A percentile compares a stretch with the other conserved stretches of the same genome.
These are phyloP conservation scores for Pygoscelis adeliae DNA, from an alignment of 2,113 vertebrate species.

Conservation along the genomic window DNA sequence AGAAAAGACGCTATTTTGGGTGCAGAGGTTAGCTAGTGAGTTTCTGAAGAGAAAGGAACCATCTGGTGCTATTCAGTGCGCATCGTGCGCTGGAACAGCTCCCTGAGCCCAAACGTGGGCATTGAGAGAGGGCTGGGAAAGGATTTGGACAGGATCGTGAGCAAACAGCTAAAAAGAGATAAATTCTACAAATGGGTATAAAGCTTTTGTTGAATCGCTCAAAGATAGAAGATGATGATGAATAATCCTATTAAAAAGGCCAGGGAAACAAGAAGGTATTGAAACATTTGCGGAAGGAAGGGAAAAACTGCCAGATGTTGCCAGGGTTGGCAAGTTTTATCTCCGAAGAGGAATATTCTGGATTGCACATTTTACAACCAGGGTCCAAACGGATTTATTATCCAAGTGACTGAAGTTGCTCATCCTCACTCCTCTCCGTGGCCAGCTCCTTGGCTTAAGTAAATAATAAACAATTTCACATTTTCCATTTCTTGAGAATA, in stretches of 20 bases:
- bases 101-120: accelerated
- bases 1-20: not conserved
- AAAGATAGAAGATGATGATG: not conserved
- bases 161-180: not conserved
- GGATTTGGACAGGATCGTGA: not conserved
- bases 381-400: not conserved
- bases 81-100: not conserved
- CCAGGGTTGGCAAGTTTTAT: not conserved
- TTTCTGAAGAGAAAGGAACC: not conserved
- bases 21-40: not conserved
- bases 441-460: not conserved
- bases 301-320: not conserved
- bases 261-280: not conserved
- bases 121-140: not conserved
- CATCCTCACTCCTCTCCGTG: not conserved
- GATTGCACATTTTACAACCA: not conserved
- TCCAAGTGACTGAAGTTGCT: not conserved
- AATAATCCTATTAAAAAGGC: not conserved
- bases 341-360: not conserved
- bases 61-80: not conserved
- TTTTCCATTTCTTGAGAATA: not conserved
- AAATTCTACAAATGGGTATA: not conserved
- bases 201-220: not conserved
- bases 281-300: not conserved
- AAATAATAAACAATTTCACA: not conserved